A percentile compares a stretch with the other conserved stretches of the same genome.
These are phyloP conservation scores for Mormyrops boulengeri DNA, from an alignment of 2,797 vertebrate species.

Conservation along the genomic window DNA sequence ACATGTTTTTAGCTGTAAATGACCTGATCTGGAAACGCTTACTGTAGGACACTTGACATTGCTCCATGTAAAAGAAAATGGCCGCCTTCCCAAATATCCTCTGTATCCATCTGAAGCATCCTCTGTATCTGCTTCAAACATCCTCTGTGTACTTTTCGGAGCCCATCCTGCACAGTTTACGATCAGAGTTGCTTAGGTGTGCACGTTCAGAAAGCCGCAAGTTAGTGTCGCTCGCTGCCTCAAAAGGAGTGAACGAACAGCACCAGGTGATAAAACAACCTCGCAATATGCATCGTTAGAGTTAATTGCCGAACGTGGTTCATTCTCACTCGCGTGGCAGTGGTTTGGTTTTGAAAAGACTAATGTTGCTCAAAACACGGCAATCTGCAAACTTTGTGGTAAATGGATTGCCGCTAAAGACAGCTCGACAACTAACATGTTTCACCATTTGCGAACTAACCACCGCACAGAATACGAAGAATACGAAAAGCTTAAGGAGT, in stretches of 20 bases:
- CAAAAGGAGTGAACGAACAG: no score
- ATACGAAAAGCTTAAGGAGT: background rate
- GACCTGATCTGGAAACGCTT: background rate
- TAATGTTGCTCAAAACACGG: background rate
- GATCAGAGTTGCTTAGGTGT: no score
- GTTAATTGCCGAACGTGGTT: background rate
- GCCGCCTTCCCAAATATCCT: background rate
- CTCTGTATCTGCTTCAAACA: background rate
- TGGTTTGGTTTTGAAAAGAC: background rate
- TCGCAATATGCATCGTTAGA: background rate
- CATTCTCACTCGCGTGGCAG: background rate
- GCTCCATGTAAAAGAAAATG: background rate
- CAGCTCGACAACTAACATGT: slow-evolving; percentile 11
- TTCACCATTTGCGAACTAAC: background rate
- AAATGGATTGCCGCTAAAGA: background rate
- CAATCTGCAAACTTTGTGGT: background rate
- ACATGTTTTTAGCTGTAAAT: background rate
- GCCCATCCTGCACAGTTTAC: background rate
- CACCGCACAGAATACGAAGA: background rate
- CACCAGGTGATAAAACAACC: no score
- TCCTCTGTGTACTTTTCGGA: background rate
- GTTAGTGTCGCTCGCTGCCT: no score
- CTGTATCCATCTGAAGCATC: background rate
- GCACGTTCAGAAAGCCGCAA: no score
- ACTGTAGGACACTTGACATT: background rate